Percentiles rank a stretch among this genome's conserved stretches.
These are phyloP conservation scores for Drosophila erecta DNA, from an alignment of 1,140 invertebrate genomes.

Conservation along the genomic window DNA sequence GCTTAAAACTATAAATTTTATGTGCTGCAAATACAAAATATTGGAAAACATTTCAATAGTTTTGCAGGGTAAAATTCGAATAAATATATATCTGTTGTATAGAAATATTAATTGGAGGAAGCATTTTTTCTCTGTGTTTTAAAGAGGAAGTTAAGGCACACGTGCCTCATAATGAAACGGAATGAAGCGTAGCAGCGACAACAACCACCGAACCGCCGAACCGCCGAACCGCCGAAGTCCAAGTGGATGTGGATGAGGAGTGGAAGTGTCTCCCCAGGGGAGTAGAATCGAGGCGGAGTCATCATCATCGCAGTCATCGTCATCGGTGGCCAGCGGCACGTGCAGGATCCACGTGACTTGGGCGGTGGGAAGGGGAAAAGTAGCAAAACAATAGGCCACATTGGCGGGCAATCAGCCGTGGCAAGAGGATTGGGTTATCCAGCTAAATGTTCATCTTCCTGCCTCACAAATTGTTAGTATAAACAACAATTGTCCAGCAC, in stretches of 20 bases:
- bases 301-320: slow-evolving; percentile 57
- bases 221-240: slow-evolving; percentile 14
- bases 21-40: too few relatives aligned
- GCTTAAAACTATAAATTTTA: too few relatives aligned
- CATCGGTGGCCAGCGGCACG: slow-evolving; percentile 60
- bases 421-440: slow-evolving; percentile 48
- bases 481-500: slow-evolving; percentile 81
- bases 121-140: slow-evolving; percentile 13
- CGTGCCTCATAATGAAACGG: slow-evolving; percentile 73
- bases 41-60: too few relatives aligned
- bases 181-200: slow-evolving; percentile 50
- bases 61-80: too few relatives aligned
- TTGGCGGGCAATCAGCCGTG: slow-evolving; percentile 71
- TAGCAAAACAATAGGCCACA: slow-evolving; percentile 72
- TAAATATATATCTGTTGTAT: too few relatives aligned
- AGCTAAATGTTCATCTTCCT: slow-evolving; percentile 73
- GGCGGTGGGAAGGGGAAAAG: slow-evolving; percentile 8
- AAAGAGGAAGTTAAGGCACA: slow-evolving; percentile 52
- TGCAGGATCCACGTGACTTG: slow-evolving; percentile 61
- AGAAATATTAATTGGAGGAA: too few relatives aligned
- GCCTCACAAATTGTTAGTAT: slow-evolving; percentile 84
- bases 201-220: slow-evolving; percentile 24
- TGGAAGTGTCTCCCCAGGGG: slow-evolving; percentile 44
- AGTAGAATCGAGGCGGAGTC: slow-evolving; percentile 26
- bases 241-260: slow-evolving; percentile 20